Evolutionary conservation across 1,140 invertebrate genomes (phyloP).

Genomic region (Saxidomus purpurata): DNA sequence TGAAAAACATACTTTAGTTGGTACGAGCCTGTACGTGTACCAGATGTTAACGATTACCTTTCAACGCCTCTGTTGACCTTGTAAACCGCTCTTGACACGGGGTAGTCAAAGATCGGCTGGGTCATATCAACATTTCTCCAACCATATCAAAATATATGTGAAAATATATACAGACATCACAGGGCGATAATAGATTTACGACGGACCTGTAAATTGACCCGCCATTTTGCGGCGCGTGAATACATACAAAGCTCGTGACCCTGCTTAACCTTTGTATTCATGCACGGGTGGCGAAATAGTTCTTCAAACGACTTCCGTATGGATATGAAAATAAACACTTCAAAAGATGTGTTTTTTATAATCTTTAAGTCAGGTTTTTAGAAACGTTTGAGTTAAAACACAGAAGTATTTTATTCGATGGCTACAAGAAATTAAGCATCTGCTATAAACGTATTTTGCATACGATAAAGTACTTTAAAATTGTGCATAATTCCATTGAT

Average conservation of each 20-base stretch:
- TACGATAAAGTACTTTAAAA: no score
- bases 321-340: slow-evolving; percentile 34
- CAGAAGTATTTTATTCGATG: no score
- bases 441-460: no score
- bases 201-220: slow-evolving; percentile 58
- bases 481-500: no score
- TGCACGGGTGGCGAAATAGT: slow-evolving; percentile 40
- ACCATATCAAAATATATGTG: slow-evolving; percentile 61
- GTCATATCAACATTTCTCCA: slow-evolving; percentile 56
- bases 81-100: slow-evolving; percentile 42
- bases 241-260: slow-evolving; percentile 63
- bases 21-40: background rate
- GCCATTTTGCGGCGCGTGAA: slow-evolving; percentile 64
- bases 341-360: background rate
- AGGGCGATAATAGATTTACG: slow-evolving; percentile 56
- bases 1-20: no score
- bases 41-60: slow-evolving; percentile 32
- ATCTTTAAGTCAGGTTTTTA: background rate
- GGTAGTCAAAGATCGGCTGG: slow-evolving; percentile 54
- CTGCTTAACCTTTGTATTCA: slow-evolving; percentile 53
- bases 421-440: no score
- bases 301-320: slow-evolving; percentile 27
- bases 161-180: slow-evolving; percentile 65
- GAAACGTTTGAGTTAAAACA: background rate
- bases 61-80: slow-evolving; percentile 58